Base-by-base conservation (phyloP, 53 echinoderm and acorn worm species). In the Paracentrotus lividus region DNA sequence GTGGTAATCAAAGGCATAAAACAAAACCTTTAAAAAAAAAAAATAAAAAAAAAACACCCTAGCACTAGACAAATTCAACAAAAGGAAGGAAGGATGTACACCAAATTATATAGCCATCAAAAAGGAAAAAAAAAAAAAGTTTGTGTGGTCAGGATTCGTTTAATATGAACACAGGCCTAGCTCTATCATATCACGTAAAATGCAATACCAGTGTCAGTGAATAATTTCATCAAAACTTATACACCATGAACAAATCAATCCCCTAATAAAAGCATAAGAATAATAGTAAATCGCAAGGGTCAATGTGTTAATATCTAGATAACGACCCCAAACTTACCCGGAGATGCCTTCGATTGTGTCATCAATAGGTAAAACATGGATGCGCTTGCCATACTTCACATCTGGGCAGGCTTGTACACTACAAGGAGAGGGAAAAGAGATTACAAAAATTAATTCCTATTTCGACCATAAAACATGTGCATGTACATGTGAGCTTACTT, bases 311-410 rank as follows among this genome's bases (percentile, higher is more conserved):
- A 36, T 21, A 9, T 52, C 27, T 29, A 67, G 33, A 67, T 40
- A 1, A 3, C 16, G 14, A 57, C 57, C 21, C 21, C 3, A 4
- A 42, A 91, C 94, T 93, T 95, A 99, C 99, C 99, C 99, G 43
- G 99, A 94, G 45, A 99, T 92, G 93, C 99, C 99, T 81, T 99
- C 99, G 15, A 99, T 96, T 24, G 99, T 99, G 94, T 99, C 99
- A 88, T 99, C 99, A 51, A 99, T 93, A 5, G 99, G 99, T 42
- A 99, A 93, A 45, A 99, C 99, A 93, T 99, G 99, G 91, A 99
- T 99, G 44, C 99, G 95, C 93, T 99, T 99, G 47, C 99, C 99
- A 77, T 99, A 99, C 65, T 97, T 97, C 75, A 99, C 99, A 93
- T 99, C 99, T 67, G 97, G 99, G 60, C 99, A 99, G 26, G 97